phyloP scores from a whole-genome alignment of 2,888 invertebrate genomes.

The Caenorhabditis sp. region DNA sequence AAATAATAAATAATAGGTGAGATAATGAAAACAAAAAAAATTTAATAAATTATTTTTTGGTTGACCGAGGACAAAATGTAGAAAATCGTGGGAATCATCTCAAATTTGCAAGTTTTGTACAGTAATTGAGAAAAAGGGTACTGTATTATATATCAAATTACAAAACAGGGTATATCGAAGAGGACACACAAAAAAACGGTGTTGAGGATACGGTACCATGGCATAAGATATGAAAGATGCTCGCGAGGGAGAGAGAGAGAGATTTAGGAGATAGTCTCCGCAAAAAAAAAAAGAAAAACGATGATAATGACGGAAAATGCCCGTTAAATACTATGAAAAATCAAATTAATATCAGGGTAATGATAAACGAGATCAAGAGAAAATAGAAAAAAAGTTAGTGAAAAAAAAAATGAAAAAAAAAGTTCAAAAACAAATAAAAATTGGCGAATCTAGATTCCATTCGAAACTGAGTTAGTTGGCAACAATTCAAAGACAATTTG shows the following conservation, averaged over 20 bases:
- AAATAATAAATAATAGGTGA: not conserved
- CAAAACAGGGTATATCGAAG: not conserved
- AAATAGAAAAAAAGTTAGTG: conserved; percentile 10
- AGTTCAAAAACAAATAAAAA: no score
- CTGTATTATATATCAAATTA: not conserved
- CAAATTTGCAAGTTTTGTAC: not conserved
- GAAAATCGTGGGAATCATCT: no score
- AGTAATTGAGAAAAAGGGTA: not conserved
- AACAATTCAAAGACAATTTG: conserved; percentile 59
- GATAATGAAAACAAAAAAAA: not conserved
- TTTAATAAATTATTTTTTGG: not conserved
- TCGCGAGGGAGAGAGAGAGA: not conserved
- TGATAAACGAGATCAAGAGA: not conserved
- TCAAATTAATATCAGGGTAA: conserved; percentile 14
- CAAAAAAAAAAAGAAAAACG: conserved; percentile 2
- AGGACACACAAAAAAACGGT: not conserved
- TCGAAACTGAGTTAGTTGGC: conserved; percentile 26
- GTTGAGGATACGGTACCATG: not conserved
- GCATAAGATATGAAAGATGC: not conserved
- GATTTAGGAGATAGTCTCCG: not conserved
- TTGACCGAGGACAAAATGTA: not conserved
- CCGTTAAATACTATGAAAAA: conserved; percentile 1
- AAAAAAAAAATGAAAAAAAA: conserved; percentile 6
- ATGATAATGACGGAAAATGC: not conserved
- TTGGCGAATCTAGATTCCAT: conserved; percentile 5